These are phyloP conservation scores for Siderastrea radians DNA, from an alignment of 92 coral and sea anemone genomes.

Conservation along the genomic window DNA sequence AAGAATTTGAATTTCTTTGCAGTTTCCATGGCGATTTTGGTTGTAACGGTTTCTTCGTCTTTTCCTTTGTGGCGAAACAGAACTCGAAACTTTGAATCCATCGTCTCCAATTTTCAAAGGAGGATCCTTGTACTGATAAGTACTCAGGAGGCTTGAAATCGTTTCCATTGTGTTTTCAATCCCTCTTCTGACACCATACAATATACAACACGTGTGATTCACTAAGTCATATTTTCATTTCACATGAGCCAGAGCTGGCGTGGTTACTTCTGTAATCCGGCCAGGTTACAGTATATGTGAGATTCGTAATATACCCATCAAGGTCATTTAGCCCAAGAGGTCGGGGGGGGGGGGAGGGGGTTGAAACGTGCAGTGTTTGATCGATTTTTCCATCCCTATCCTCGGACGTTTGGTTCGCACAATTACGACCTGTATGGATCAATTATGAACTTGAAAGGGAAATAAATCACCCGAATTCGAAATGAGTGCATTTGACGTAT, in stretches of 20 bases:
- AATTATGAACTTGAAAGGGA: too few species aligned
- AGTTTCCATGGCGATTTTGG: slow-evolving; percentile 12
- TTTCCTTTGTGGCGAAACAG: not conserved
- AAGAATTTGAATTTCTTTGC: not conserved
- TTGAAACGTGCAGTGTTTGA: too few species aligned
- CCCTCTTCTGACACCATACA: not conserved
- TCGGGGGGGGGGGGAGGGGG: too few species aligned
- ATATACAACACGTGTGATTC: not conserved
- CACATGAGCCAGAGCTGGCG: not conserved
- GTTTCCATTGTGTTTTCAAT: not conserved
- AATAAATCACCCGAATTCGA: too few species aligned
- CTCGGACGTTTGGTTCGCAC: too few species aligned
- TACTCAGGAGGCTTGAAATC: slow-evolving; percentile 6
- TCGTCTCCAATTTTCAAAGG: slow-evolving; percentile 1
- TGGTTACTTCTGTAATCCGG: not conserved
- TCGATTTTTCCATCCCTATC: too few species aligned
- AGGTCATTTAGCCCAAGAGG: too few species aligned
- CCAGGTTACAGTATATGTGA: not conserved
- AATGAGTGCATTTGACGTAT: too few species aligned
- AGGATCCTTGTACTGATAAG: not conserved
- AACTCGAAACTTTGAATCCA: not conserved
- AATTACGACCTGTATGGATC: too few species aligned
- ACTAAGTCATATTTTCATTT: not conserved
- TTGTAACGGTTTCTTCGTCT: not conserved
- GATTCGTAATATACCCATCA: too few species aligned